Conservation (phyloP, 2,797 vertebrate species). For the Sibirionetta formosa region DNA sequence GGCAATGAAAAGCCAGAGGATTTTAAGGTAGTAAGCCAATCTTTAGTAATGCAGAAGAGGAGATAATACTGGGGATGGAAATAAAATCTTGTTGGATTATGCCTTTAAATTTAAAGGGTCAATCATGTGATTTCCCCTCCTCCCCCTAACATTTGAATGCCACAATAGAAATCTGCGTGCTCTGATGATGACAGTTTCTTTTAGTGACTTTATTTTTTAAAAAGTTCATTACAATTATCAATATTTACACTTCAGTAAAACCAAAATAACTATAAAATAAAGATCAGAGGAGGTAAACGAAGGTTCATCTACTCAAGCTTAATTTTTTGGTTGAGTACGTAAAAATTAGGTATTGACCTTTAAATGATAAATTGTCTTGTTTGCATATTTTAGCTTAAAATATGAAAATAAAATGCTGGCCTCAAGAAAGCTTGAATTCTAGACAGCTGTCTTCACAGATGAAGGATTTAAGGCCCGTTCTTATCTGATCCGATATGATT, state of each 20-base stretch:
- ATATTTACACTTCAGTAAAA: background rate
- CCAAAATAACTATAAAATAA: conserved; percentile 5
- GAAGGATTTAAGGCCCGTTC: background rate
- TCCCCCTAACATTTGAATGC: background rate
- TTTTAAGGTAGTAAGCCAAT: background rate
- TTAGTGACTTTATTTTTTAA: background rate
- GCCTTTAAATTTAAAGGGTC: background rate
- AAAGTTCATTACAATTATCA: background rate
- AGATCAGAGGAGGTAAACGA: background rate
- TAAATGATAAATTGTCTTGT: conserved; percentile 8
- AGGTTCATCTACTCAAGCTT: background rate
- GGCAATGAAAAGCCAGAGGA: background rate
- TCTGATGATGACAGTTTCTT: background rate
- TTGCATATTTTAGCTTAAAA: background rate
- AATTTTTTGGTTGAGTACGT: background rate
- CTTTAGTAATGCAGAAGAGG: background rate
- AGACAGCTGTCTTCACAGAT: background rate
- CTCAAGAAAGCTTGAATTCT: background rate
- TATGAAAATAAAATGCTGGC: background rate
- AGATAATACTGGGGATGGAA: background rate
- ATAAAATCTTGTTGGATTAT: background rate
- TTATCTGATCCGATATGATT: background rate
- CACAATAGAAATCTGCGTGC: background rate
- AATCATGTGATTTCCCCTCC: fast-evolving
- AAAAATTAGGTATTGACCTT: background rate